Base-by-base conservation (phyloP, 2,113 vertebrate genomes). In the Mugil cephalus region DNA sequence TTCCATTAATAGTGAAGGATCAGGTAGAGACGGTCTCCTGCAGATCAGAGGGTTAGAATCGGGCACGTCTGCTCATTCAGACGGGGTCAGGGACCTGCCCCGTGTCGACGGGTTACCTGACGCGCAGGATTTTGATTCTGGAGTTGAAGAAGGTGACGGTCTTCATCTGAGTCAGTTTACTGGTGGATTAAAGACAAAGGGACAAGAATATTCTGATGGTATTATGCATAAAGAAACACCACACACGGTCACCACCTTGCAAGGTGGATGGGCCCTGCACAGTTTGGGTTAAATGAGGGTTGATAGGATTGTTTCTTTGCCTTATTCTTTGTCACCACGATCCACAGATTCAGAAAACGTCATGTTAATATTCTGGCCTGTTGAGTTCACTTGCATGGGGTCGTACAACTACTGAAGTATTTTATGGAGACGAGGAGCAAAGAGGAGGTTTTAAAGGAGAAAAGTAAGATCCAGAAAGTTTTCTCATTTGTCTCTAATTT, bases 21-120 rank as follows among this genome's bases (percentile, higher is more conserved):
- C 21, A 19, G 14, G 40, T 47, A 10, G 18, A 60, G 21, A 13
- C 15, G 11, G 48, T 10, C 10, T 66, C 43, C 63, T 52, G 8
- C 42, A 58, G 50, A 45, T 45, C 62, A 45, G n/a, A 83, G 59
- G 21, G 34, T 62, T 42, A 1, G 68, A 72, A 9, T 52, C 63
- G 7, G 74, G 54, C 38, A 1, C 5, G 30, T 6, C 12, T 17
- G 36, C 11, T 52, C 39, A 59, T 18, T 5, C 43, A 46, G 14
- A 13, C 15, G 43, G 13, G 17, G 36, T 56, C 36, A 48, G 8
- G 7, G 21, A 59, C 35, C n/a, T 14, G 1, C 6, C 11, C 10
- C 58, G 54, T 56, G 40, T 1, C 30, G 14, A 42, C 0, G 1
- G 12, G 18, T 45, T 43, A 30, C 13, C 51, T 34, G 8, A 15